Conservation (phyloP, 2,888 invertebrate genomes). For the Drepana falcataria region DNA sequence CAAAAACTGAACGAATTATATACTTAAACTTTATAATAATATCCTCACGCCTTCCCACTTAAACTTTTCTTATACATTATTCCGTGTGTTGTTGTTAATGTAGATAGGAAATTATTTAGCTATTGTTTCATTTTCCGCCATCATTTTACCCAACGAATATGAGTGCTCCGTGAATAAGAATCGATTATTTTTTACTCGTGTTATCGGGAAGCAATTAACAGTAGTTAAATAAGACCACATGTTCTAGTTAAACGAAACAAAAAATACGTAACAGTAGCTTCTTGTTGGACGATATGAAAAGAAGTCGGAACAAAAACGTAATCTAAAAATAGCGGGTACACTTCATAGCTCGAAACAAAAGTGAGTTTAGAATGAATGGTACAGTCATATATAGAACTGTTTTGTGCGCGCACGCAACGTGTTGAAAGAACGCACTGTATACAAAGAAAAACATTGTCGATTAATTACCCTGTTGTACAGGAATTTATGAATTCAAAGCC, state of each 20-base stretch:
- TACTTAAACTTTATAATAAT: no score
- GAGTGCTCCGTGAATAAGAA: conserved; percentile 15
- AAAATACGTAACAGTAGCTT: conserved; percentile 1
- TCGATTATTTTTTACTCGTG: conserved; percentile 14
- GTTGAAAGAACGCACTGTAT: conserved; percentile 20
- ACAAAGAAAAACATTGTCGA: conserved; percentile 28
- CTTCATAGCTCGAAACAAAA: background rate
- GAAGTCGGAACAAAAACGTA: background rate
- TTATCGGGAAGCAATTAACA: conserved; percentile 21
- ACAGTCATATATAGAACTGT: background rate
- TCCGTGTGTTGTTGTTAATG: no score
- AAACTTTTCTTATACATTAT: no score
- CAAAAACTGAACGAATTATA: no score
- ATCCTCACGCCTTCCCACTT: no score
- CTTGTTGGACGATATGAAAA: conserved; percentile 3
- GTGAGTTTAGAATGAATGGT: conserved; percentile 1
- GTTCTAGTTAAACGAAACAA: conserved; percentile 10
- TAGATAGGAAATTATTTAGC: no score
- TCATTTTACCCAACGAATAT: no score
- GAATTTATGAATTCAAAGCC: conserved; percentile 19
- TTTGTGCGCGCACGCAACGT: conserved; percentile 26
- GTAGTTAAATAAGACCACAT: conserved; percentile 13
- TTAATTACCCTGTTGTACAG: conserved; percentile 26
- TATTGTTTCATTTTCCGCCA: no score
- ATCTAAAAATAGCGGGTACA: background rate